Conservation (phyloP, 2,888 invertebrate species). For the Macrosiphum euphorbiae region DNA sequence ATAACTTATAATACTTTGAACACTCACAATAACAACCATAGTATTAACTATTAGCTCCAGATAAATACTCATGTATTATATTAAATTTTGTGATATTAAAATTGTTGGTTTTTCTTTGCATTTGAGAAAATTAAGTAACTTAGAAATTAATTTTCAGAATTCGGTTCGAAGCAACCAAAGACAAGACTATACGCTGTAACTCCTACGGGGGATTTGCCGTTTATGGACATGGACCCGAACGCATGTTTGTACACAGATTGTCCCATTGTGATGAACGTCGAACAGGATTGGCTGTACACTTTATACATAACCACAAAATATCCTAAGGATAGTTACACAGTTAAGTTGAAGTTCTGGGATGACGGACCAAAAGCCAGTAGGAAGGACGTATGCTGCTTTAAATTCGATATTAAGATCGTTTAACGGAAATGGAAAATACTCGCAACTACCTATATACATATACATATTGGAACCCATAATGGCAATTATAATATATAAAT, state of each 20-base stretch:
- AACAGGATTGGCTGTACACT: neutral
- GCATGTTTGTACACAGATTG: constrained; percentile 55
- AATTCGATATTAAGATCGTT: constrained; percentile 35
- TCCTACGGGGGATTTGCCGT: constrained; percentile 20
- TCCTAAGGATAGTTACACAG: constrained; percentile 31
- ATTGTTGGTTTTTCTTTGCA: neutral
- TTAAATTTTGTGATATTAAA: neutral
- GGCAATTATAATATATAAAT: neutral
- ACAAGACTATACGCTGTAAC: constrained; percentile 48
- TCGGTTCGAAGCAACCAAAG: neutral
- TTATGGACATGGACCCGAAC: constrained; percentile 59
- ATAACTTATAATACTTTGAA: neutral
- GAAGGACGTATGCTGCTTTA: constrained; percentile 24
- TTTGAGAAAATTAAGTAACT: neutral
- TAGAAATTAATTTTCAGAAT: constrained; percentile 42
- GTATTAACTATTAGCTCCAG: neutral
- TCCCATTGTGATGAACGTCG: neutral
- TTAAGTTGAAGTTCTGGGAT: constrained; percentile 45
- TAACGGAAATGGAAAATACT: constrained; percentile 5
- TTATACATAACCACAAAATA: neutral
- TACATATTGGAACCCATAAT: neutral
- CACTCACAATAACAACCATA: neutral
- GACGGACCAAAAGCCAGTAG: neutral
- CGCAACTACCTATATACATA: too few relatives aligned
- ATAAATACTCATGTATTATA: neutral